These are phyloP conservation scores for Brachyistius frenatus DNA, from an alignment of 2,113 vertebrate genomes.

Conservation along the genomic window DNA sequence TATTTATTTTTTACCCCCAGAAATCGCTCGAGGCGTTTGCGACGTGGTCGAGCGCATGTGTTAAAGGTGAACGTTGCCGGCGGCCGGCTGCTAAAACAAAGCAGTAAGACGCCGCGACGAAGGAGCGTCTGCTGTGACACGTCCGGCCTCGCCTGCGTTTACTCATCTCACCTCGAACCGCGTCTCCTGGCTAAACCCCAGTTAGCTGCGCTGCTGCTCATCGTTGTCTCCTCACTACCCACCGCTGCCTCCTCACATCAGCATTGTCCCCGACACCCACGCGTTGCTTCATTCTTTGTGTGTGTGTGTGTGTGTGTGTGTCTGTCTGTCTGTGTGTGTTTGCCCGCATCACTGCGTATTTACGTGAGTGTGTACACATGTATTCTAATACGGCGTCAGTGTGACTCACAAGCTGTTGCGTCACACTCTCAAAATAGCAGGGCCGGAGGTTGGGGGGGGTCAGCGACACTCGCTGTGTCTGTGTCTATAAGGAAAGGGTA, in stretches of 20 bases:
- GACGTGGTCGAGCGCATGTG: background rate
- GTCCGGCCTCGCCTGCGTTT: conserved; percentile 22
- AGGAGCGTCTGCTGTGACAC: conserved; percentile 51
- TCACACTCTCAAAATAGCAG: conserved; percentile 71
- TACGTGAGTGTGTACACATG: conserved; percentile 1
- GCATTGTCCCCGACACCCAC: conserved; percentile 9
- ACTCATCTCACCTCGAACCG: conserved; percentile 40
- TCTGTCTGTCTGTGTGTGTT: too few relatives aligned
- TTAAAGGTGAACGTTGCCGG: conserved; percentile 9
- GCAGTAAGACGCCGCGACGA: background rate
- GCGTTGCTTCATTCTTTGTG: background rate
- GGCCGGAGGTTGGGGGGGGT: conserved; percentile 40
- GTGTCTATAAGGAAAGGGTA: conserved; percentile 79
- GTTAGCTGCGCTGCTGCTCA: conserved; percentile 19
- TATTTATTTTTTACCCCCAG: background rate
- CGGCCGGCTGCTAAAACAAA: conserved; percentile 5
- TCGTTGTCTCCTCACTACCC: conserved; percentile 9
- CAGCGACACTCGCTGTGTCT: conserved; percentile 25
- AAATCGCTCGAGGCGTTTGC: background rate
- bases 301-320: background rate
- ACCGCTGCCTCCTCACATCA: conserved; percentile 46
- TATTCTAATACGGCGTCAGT: conserved; percentile 8
- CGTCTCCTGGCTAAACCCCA: conserved; percentile 18
- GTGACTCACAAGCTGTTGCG: conserved; percentile 63
- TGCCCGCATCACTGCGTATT: background rate